These are phyloP conservation scores for Selene dorsalis DNA, from an alignment of 2,797 vertebrate genomes.

Conservation along the genomic window DNA sequence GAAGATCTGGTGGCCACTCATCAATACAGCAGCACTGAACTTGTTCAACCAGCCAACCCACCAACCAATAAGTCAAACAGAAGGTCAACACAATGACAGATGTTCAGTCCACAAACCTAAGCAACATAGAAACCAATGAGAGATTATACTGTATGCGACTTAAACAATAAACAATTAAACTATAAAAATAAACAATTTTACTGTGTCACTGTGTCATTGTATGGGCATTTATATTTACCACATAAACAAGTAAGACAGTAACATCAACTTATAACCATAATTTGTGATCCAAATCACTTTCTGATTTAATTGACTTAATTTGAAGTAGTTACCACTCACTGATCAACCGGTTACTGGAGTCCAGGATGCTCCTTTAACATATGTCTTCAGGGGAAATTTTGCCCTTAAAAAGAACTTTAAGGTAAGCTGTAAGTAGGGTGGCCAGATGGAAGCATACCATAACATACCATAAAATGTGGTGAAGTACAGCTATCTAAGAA, in stretches of 20 bases:
- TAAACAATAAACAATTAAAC: constrained; percentile 83
- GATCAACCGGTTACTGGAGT: background rate
- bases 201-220: constrained; percentile 49
- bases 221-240: constrained; percentile 4
- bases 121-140: constrained; percentile 82
- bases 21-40: constrained; percentile 55
- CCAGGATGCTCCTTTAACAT: background rate
- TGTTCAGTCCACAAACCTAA: constrained; percentile 79
- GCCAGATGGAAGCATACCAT: no score
- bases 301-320: background rate
- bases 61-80: constrained; percentile 55
- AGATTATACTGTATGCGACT: constrained; percentile 86
- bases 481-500: background rate
- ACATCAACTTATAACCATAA: background rate
- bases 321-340: background rate
- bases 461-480: no score
- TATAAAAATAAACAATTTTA: constrained; percentile 81
- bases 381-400: background rate
- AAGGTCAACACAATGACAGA: constrained; percentile 64
- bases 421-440: background rate
- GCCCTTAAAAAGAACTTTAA: background rate
- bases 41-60: constrained; percentile 63
- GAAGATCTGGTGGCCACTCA: constrained; percentile 47
- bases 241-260: background rate
- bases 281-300: background rate